These are phyloP conservation scores for Cephus nigrinus DNA, from an alignment of 2,888 invertebrate genomes.

Conservation along the genomic window DNA sequence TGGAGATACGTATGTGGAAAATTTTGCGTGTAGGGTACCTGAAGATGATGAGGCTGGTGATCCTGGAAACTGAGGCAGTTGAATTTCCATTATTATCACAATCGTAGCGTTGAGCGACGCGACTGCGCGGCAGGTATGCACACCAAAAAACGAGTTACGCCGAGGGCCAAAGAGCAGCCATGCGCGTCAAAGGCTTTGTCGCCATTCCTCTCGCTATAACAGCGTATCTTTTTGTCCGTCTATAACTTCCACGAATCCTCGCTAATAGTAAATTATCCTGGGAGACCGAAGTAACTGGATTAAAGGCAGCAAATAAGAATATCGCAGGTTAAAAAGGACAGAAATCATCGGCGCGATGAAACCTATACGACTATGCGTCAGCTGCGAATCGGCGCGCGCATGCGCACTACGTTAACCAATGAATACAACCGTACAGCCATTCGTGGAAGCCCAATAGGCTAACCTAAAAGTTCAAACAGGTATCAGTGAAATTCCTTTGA, in stretches of 20 bases:
- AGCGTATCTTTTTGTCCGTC: slow-evolving; percentile 3
- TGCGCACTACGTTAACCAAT: not conserved
- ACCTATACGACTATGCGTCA: not conserved
- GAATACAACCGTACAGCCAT: not conserved
- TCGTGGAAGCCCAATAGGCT: no score
- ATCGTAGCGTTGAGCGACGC: not conserved
- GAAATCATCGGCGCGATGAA: not conserved
- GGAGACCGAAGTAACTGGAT: slow-evolving; percentile 1
- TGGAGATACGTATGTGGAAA: not conserved
- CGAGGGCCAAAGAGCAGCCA: slow-evolving; percentile 32
- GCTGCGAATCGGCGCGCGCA: not conserved
- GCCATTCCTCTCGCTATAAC: slow-evolving; percentile 23
- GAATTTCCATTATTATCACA: slow-evolving; percentile 6
- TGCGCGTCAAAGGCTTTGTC: slow-evolving; percentile 45
- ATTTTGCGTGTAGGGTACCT: not conserved
- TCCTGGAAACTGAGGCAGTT: not conserved
- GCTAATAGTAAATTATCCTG: not conserved
- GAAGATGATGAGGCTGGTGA: not conserved
- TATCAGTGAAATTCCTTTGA: no score
- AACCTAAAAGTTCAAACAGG: no score
- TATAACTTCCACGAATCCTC: slow-evolving; percentile 6
- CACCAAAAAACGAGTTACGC: slow-evolving; percentile 31
- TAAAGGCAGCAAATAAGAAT: not conserved
- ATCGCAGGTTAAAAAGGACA: not conserved
- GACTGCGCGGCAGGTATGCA: slow-evolving; percentile 26